Base-by-base conservation (phyloP, 2,888 invertebrate species). In the Euplagia quadripunctaria region DNA sequence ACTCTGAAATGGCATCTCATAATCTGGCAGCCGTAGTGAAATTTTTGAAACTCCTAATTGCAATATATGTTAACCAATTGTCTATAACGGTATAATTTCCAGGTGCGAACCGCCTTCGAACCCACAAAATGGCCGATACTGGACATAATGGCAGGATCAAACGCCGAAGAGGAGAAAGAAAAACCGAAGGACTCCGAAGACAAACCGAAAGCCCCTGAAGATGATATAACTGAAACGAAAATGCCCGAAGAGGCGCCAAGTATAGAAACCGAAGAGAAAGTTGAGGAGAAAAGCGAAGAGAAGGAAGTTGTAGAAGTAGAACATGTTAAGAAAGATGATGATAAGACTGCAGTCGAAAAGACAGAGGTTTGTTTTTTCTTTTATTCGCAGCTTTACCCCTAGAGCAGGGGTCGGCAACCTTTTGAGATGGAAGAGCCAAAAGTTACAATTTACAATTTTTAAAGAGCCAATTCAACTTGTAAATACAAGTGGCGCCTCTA, bases 71-170 rank as follows among this genome's bases (percentile, higher is more conserved):
- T 0, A 58, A 58, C 58, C 20, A 58, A 31, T 58, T 20, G 31
- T 58, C 20, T 58, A 46, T 46, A 58, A 58, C 20, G 20, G 12
- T 31, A 58, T 58, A 12, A 61, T 31, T 64, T 43, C 55, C 91
- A 98, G 97, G 98, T 98, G 70, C 97, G 99, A 87, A 98, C 99
- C 70, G 97, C 97, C 81, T 96, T 97, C 81, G 97, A 98, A 87
- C 98, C 99, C 2, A 96, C 96, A 16, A 97, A 97, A 90, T 99
- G 99, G 99, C 99, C 99, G 49, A 97, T 98, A 64, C 94, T 97
- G 17, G 97, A 98, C 89, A 94, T 96, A 70, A 61, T 31, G 58
- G 86, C 87, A 49, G 20, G 46, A 46, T 79, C 84, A 0, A 88
- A 86, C 66, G 71, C 83, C 3, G 91, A 92, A 41, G 92, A 92